Percentiles rank a stretch among this genome's conserved stretches.
Conservation (phyloP, 2,797 vertebrate genomes). For the Myotis daubentonii region DNA sequence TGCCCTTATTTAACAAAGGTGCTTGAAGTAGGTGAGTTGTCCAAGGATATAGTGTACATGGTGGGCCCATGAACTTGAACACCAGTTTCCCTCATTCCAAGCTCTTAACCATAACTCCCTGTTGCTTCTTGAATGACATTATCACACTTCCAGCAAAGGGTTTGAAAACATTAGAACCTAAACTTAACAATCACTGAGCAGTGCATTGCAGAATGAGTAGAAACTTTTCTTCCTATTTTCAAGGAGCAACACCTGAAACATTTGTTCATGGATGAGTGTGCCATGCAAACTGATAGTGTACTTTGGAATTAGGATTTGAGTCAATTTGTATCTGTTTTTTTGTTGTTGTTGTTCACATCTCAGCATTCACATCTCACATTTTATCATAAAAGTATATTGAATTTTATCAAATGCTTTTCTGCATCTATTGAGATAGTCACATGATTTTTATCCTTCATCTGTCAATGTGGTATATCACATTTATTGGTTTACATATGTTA, state of each 20-base stretch:
- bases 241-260: background rate
- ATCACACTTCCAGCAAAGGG: background rate
- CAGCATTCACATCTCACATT: background rate
- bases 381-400: background rate
- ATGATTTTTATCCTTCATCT: background rate
- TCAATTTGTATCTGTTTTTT: background rate
- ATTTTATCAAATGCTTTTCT: background rate
- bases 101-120: background rate
- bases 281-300: background rate
- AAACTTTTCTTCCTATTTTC: background rate
- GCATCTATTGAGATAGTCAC: background rate
- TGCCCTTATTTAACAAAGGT: background rate
- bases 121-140: background rate
- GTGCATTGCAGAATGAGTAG: background rate
- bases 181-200: background rate
- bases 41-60: background rate
- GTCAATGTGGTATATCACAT: background rate
- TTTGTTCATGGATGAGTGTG: background rate
- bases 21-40: background rate
- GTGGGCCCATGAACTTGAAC: background rate
- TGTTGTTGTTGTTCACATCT: background rate
- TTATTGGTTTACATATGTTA: background rate
- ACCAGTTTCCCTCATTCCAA: background rate
- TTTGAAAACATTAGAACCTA: background rate
- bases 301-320: background rate